Base-by-base conservation (phyloP, 2,797 vertebrate genomes). In the Melanogrammus aeglefinus region DNA sequence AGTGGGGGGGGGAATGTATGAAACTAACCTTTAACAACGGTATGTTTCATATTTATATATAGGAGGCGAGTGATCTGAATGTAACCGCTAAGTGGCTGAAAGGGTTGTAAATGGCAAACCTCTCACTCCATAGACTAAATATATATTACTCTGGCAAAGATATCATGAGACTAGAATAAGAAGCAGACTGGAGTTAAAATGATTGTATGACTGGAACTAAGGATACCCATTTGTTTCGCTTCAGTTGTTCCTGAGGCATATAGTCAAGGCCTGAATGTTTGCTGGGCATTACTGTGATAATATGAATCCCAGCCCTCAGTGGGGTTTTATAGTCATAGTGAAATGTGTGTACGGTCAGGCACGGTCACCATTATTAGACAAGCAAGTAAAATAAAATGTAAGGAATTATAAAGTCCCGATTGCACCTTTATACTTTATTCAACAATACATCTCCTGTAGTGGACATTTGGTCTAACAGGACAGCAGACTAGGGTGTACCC, bases 401-500 rank as follows among this genome's bases (percentile, higher is more conserved):
- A 89, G 81, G 69, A 81, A 70, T 80, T 77, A 81, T 84, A 87
- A 88, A 84, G 75, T 76, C 83, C 88, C 83, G 90, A 91, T 92
- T 92, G 85, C 87, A 93, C 92, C 92, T 91, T 93, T 85, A 92
- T 90, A 83, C 88, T 93, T 94, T 94, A 94, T 94, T 94, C 86
- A 92, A 91, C 89, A 92, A 91, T 88, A 93, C 90, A 93, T 89
- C 90, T 91, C 86, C 91, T 89, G 90, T 79, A 89, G 70, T 89
- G 89, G 90, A 92, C 90, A 91, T 90, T 90, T 90, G 89, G 84
- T 91, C 88, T 91, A 86, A 88, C 82, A 90, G 87, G 91, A 92
- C 86, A 91, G 84, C 89, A 92, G 85, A 91, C 91, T 92, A 89
- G 83, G 88, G 83, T 83, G 88, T 87, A 86, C 90, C 88, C 85